Evolutionary conservation across 2,797 vertebrate genomes (phyloP), one percentile per base, ranked within the genome.

Genomic region (Pithecia hirsuta): DNA sequence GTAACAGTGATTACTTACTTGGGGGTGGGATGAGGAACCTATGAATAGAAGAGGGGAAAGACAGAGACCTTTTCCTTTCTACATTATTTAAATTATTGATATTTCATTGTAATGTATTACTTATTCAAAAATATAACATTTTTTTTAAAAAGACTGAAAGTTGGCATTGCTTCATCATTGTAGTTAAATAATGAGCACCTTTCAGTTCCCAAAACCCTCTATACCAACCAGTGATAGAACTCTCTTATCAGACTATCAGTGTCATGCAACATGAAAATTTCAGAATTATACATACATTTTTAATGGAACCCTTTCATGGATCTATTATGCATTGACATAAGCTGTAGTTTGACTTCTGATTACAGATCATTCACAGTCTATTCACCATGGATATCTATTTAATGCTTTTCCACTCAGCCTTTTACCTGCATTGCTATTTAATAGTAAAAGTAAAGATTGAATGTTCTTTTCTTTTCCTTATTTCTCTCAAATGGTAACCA

Each of bases 401-500:
- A 86, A 72, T 97, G 17, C 79, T 95, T 94, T 94, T 67, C 85
- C 50, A 70, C 30, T 88, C 70, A 93, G 67, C 55, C 36, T 93
- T 96, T 95, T 91, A 76, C 13, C 57, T 82, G 7, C 26, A 78
- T 85, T 22, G 11, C 44, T 95, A 50, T 83, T 88, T 84, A 85
- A 17, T 41, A 95, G 28, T 87, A 81, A 78, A 39, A 86, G 4
- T 70, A 86, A 96, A 75, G 78, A 80, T 10, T 87, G 41, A 94
- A 52, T 82, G 26, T 87, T 95, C 41, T 92, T 94, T 93, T 22
- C n/a, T 95, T 95, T 92, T 90, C 33, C 76, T 88, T 93, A 74
- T 89, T 84, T 95, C n/a, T 85, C 76, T 89, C 52, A 95, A 93
- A 93, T 94, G 83, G 5, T 79, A 95, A 95, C 50, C 36, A 93